Evolutionary conservation across 2,797 vertebrate genomes (phyloP).

Genomic region (Syncerus caffer): DNA sequence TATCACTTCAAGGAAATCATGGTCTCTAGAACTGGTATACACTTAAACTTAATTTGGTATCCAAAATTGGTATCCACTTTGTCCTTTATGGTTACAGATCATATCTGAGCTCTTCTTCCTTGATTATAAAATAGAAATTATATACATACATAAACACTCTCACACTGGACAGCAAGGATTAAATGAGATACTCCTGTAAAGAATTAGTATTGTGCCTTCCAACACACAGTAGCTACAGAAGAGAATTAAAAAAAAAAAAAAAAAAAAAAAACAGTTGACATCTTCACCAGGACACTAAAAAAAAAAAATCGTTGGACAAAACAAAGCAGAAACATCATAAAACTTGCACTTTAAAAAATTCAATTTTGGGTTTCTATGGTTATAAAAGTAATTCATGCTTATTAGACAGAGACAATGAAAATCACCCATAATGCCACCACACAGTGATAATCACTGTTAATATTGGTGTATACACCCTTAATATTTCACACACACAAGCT

Average conservation of each 20-base stretch:
- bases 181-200: neutral
- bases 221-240: neutral
- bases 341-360: neutral
- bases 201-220: neutral
- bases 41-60: neutral
- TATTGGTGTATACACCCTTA: neutral
- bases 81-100: neutral
- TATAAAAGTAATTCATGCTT: slow-evolving; percentile 1
- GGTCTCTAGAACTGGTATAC: neutral
- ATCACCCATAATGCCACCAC: neutral
- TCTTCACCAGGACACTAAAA: neutral
- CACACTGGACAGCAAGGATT: neutral
- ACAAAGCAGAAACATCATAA: neutral
- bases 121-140: slow-evolving; percentile 2
- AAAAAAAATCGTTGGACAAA: neutral
- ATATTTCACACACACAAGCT: neutral
- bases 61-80: neutral
- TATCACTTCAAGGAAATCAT: neutral
- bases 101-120: neutral
- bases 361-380: neutral
- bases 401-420: slow-evolving; percentile 12
- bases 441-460: neutral
- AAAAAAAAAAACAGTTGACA: neutral
- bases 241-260: neutral
- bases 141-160: neutral